Evolutionary conservation across 1,140 invertebrate genomes (phyloP), one percentile per base, ranked within the genome.

Genomic region (Chlorops oryzae): DNA sequence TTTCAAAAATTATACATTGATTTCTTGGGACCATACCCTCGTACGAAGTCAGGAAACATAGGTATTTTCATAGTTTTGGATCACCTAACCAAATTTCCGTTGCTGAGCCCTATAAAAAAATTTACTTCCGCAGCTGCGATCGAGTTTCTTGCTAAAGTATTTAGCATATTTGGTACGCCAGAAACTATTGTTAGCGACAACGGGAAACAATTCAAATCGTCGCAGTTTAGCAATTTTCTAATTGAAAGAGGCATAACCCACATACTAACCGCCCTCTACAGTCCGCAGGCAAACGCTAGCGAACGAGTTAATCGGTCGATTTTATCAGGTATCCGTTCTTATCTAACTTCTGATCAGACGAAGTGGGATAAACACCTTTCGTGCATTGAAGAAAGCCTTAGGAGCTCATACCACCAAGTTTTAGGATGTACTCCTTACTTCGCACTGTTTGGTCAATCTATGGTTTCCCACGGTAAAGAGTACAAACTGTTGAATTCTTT

Each of bases 141-240:
- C 5, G 32, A 52, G 12, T 48, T 48, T 25, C 17, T 56, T 10
- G 27, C 48, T 37, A 18, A 52, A 3, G 20, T 55, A 5, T 55
- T 55, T 45, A 41, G 53, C n/a, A 51, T 39, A 18, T 61, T 45
- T 23, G 56, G 59, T 3, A 34, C 58, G 1, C 59, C 59, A n/a
- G 35, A 57, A 17, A 47, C 38, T 4, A 17, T 61, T 7, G 38
- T 58, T 4, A 52, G 40, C 5, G 56, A 65, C 27, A 61, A 61
- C 25, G 61, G 50, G 1, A 13, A 21, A 2, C 57, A 62, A 25
- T 59, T 57, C 35, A 51, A 39, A 24, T 47, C 50, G 1, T 34
- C 32, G 9, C 27, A 56, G 10, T 63, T 63, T 34, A 22, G 51
- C 32, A 37, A 51, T 6, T 49, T 58, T 21, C 20, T 58, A 0